Conservation (phyloP, 2,113 vertebrate species). For the Forbesichthys papilliferus region DNA sequence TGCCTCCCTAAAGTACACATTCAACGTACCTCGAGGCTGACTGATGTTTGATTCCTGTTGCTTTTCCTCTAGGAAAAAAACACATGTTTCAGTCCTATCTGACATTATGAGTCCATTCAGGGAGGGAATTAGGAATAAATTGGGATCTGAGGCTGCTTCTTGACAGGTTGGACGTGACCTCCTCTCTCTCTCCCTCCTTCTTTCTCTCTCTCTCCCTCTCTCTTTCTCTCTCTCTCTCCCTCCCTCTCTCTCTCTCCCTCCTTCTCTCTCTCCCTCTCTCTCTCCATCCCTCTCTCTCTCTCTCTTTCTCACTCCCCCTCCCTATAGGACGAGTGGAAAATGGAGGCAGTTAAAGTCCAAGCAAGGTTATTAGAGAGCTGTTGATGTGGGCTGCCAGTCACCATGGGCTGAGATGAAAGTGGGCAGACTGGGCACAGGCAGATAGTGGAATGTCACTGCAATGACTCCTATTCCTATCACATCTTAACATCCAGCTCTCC, state of each 20-base stretch:
- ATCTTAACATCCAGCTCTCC: constrained; percentile 60
- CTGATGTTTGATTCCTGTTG: constrained; percentile 24
- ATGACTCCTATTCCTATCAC: constrained; percentile 51
- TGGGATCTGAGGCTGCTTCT: constrained; percentile 41
- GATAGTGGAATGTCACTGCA: constrained; percentile 65
- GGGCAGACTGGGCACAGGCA: constrained; percentile 34
- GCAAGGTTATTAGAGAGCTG: constrained; percentile 53
- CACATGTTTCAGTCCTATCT: constrained; percentile 34
- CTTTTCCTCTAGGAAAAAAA: constrained; percentile 23
- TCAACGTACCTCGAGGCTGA: constrained; percentile 23
- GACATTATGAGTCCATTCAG: constrained; percentile 46
- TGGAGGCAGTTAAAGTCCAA: constrained; percentile 55
- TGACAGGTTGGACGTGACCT: constrained; percentile 30
- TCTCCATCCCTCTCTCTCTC: constrained; percentile 1
- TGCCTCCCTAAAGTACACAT: constrained; percentile 21
- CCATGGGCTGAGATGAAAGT: constrained; percentile 55
- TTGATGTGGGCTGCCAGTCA: constrained; percentile 58
- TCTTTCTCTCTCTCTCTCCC: neutral
- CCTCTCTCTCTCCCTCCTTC: neutral
- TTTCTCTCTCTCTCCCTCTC: constrained; percentile 5
- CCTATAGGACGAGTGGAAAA: constrained; percentile 37
- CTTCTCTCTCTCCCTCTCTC: neutral
- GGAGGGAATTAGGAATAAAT: constrained; percentile 45
- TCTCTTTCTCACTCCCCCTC: neutral
- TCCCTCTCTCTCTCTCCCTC: neutral